phyloP scores from a whole-genome alignment of 2,888 invertebrate genomes.

The Cerceris ruficornis region DNA sequence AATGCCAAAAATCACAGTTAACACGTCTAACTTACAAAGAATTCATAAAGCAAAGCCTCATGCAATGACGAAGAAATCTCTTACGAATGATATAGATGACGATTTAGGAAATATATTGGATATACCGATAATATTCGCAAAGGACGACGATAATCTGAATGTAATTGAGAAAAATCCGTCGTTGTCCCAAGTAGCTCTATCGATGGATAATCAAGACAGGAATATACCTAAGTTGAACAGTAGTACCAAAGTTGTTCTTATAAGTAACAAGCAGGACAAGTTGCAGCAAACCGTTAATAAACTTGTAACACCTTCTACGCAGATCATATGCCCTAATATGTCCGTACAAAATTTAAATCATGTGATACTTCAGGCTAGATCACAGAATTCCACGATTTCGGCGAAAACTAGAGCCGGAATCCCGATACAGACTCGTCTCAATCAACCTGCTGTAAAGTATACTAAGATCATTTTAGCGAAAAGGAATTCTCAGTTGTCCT shows the following conservation, averaged over 20 bases:
- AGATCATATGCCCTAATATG: constrained; percentile 62
- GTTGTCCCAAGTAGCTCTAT: constrained; percentile 56
- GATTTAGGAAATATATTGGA: constrained; percentile 84
- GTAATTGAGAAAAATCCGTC: constrained; percentile 69
- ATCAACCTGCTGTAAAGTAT: constrained; percentile 79
- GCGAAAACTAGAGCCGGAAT: constrained; percentile 48
- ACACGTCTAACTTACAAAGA: constrained; percentile 63
- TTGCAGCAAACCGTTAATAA: constrained; percentile 58
- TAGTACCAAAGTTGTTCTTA: constrained; percentile 75
- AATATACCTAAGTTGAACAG: constrained; percentile 58
- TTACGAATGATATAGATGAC: constrained; percentile 69
- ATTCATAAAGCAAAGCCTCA: constrained; percentile 58
- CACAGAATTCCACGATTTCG: constrained; percentile 56
- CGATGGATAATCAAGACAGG: constrained; percentile 53
- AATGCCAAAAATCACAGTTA: constrained; percentile 75
- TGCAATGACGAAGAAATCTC: constrained; percentile 53
- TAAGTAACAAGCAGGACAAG: constrained; percentile 77
- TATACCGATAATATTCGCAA: constrained; percentile 87
- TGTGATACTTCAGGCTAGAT: constrained; percentile 62
- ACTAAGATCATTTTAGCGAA: constrained; percentile 83
- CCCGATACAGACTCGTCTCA: constrained; percentile 59
- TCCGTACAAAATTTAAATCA: constrained; percentile 61
- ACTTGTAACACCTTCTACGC: constrained; percentile 51
- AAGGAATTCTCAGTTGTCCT: constrained; percentile 68
- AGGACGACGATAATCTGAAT: constrained; percentile 83